A percentile compares a stretch with the other conserved stretches of the same genome.
These are phyloP conservation scores for Candidula unifasciata DNA, from an alignment of 2,888 invertebrate species.

Conservation along the genomic window DNA sequence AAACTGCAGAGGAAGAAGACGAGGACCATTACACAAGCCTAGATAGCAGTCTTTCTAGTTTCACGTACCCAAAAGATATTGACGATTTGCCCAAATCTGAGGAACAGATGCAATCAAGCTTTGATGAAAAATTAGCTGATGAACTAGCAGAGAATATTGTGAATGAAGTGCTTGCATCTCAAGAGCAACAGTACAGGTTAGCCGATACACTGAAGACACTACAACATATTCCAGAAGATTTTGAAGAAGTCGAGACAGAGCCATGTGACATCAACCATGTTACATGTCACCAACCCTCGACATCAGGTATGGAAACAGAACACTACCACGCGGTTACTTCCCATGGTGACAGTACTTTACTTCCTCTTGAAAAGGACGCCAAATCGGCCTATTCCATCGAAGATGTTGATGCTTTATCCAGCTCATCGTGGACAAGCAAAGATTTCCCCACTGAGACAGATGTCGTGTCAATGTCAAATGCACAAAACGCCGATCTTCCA, in stretches of 20 bases:
- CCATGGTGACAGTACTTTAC: too few relatives aligned
- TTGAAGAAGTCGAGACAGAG: neutral
- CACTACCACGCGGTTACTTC: neutral
- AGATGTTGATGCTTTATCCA: too few relatives aligned
- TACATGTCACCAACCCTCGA: neutral
- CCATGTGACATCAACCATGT: neutral
- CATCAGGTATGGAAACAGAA: neutral
- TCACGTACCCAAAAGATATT: neutral
- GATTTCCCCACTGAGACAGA: too few relatives aligned
- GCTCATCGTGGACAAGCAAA: too few relatives aligned
- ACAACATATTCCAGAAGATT: neutral
- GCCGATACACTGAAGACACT: neutral
- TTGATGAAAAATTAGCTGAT: conserved; percentile 47
- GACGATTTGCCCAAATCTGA: neutral
- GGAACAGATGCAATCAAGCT: conserved; percentile 26
- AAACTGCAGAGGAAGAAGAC: too few relatives aligned
- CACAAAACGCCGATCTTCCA: too few relatives aligned
- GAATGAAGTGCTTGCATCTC: conserved; percentile 51
- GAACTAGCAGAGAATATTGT: conserved; percentile 53
- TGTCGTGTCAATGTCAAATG: too few relatives aligned
- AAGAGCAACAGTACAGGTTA: conserved; percentile 25
- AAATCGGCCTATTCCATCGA: too few relatives aligned
- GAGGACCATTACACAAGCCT: neutral
- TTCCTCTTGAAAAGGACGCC: too few relatives aligned
- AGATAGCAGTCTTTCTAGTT: neutral